Conservation (phyloP, 2,797 vertebrate species). For the Gambelia wislizenii region DNA sequence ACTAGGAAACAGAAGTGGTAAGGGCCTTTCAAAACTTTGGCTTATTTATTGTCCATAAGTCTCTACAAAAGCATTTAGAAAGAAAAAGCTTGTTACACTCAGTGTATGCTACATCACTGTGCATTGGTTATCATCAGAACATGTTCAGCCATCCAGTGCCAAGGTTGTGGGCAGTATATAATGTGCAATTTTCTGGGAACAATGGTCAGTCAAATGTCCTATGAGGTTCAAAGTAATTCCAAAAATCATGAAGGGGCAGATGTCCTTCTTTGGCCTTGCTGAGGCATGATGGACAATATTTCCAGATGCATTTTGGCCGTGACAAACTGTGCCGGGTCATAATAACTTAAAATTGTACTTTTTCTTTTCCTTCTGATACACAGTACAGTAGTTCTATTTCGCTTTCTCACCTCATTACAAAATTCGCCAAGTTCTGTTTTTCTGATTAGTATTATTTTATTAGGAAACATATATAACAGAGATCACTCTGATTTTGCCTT, state of each 20-base stretch:
- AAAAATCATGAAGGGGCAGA: conserved; percentile 54
- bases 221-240: conserved; percentile 57
- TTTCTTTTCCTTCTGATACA: conserved; percentile 42
- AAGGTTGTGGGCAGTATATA: conserved; percentile 49
- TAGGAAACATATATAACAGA: too few relatives aligned
- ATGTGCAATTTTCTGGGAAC: conserved; percentile 68
- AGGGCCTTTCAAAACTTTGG: conserved; percentile 2
- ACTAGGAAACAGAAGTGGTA: background rate
- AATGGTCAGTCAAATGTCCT: conserved; percentile 53
- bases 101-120: conserved; percentile 19
- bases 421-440: too few relatives aligned
- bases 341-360: conserved; percentile 38
- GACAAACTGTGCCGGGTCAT: conserved; percentile 32
- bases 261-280: conserved; percentile 42
- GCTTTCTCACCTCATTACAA: conserved; percentile 32
- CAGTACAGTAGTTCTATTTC: conserved; percentile 20
- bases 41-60: conserved; percentile 12
- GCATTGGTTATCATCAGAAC: conserved; percentile 45
- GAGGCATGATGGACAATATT: conserved; percentile 40
- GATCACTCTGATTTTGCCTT: too few relatives aligned
- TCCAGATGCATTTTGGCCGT: conserved; percentile 33
- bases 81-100: conserved; percentile 27
- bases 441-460: too few relatives aligned
- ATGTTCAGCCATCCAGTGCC: conserved; percentile 33
- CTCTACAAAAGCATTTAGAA: background rate